Base-by-base conservation (phyloP, 2,797 vertebrate species). In the Ptychobarbus kaznakovi region DNA sequence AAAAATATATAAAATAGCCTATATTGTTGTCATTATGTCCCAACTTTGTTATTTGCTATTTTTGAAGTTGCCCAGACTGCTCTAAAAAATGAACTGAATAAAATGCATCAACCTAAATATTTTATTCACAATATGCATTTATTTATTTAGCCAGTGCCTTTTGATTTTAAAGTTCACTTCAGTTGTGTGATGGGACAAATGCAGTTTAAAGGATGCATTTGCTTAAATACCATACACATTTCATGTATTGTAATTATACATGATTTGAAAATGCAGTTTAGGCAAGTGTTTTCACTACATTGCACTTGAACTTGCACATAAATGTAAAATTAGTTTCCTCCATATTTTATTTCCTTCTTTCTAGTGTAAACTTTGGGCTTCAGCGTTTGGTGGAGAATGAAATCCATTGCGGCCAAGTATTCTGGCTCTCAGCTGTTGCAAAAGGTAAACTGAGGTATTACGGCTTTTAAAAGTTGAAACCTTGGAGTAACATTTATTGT, bases 311-410 rank as follows among this genome's bases (percentile, higher is more conserved):
- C n/a, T n/a, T n/a, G n/a, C n/a, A n/a, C n/a, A n/a, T n/a, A n/a
- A n/a, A n/a, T n/a, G n/a, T n/a, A n/a, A n/a, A n/a, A n/a, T n/a
- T n/a, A n/a, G n/a, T n/a, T n/a, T 35, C 20, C 51, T 58, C 46
- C 10, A 53, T 11, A 61, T 10, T 85, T 25, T 72, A 20, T 76
- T 81, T 32, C 13, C 69, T 66, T 49, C 15, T n/a, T 89, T 87
- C 25, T 93, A 99, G 98, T 89, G 98, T 99, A 90, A 99, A 95
- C 97, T 99, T 68, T 99, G 98, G 98, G 98, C 98, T 94, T 99
- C 98, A 46, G 98, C 98, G 2, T 99, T 99, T 91, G 98, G 98
- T 91, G 98, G 98, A 73, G 98, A 99, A 98, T 99, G 94, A 98
- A 99, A 95, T 99, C 98, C 93, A 99, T 99, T 88, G 97, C 98